These are phyloP conservation scores for Actinemys pallida DNA, from an alignment of 2,113 vertebrate species.

Conservation along the genomic window DNA sequence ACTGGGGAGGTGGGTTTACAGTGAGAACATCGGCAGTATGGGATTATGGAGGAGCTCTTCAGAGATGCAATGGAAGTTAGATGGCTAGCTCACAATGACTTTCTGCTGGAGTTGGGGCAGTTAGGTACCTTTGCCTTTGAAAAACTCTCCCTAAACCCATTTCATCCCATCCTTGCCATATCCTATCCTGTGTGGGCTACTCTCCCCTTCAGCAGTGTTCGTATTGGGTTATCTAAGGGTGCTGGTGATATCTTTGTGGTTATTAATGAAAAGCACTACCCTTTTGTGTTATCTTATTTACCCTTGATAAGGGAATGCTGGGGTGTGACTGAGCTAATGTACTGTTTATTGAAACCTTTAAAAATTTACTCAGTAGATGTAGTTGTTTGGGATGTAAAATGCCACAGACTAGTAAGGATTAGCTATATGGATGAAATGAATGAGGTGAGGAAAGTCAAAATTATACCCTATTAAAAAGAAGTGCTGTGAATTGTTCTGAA, in stretches of 20 bases:
- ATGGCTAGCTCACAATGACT: neutral
- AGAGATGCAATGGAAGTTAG: rapidly evolving
- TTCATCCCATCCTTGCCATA: neutral
- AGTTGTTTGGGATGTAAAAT: neutral
- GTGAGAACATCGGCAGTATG: neutral
- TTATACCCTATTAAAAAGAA: neutral
- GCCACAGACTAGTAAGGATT: neutral
- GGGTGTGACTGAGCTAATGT: slow-evolving; percentile 14
- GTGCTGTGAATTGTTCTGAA: neutral
- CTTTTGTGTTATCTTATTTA: slow-evolving; percentile 66
- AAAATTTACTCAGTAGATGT: neutral
- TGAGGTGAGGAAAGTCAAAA: neutral
- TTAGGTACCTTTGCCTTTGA: neutral
- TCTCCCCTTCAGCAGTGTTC: slow-evolving; percentile 44
- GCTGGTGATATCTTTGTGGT: slow-evolving; percentile 49
- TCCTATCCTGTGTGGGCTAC: neutral
- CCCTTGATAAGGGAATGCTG: slow-evolving; percentile 59
- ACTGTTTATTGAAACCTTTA: neutral
- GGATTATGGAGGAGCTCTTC: neutral
- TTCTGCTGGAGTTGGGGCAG: neutral
- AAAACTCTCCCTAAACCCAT: neutral
- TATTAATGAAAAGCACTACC: slow-evolving; percentile 37
- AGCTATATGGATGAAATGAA: neutral
- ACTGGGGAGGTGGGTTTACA: neutral
- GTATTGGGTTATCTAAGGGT: slow-evolving; percentile 65